Base-by-base conservation (phyloP, 1,140 invertebrate species). In the Gonioctena quinquepunctata region DNA sequence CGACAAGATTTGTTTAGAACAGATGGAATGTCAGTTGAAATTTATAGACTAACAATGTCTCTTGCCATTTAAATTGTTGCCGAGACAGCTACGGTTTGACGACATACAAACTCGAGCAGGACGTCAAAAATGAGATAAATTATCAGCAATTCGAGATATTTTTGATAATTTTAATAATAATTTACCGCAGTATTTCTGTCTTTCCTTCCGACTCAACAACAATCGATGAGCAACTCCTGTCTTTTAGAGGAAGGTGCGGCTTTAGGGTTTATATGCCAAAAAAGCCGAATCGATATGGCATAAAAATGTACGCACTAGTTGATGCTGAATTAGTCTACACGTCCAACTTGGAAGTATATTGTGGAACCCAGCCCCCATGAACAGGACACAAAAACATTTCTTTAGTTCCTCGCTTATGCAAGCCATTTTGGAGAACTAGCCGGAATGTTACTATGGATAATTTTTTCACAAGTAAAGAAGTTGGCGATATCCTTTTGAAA, bases 401-500 rank as follows among this genome's bases (percentile, higher is more conserved):
- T 50, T 2, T 66, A 13, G 57, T 68, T 8, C 13, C n/a, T 13
- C 13, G 52, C 16, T 16, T 60, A 22, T 18, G 16, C 18, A 16
- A 66, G 21, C 50, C 64, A n/a, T 13, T 66, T 11, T 25, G 11
- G 13, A 19, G 21, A 1, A 26, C 64, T 5, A 4, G 48, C 23
- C 13, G 64, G 2, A 66, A 66, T 56, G 11, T 66, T 7, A 56
- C 64, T 8, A 28, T 56, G 18, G 64, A 66, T 28, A 59, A 59
- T 26, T 59, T 7, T 13, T 67, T 67, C 42, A 59, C 66, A 8
- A 19, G 16, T 66, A 22, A 26, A 13, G 48, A 66, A 16, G 6
- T 57, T 21, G 48, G 19, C 11, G 23, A 59, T 2, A 22, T 13
- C 21, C 19, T 59, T 3, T n/a, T 23, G 8, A 26, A 59, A 8